phyloP scores from a whole-genome alignment of 2,888 invertebrate genomes.

The Acanthosepion pharaonis region DNA sequence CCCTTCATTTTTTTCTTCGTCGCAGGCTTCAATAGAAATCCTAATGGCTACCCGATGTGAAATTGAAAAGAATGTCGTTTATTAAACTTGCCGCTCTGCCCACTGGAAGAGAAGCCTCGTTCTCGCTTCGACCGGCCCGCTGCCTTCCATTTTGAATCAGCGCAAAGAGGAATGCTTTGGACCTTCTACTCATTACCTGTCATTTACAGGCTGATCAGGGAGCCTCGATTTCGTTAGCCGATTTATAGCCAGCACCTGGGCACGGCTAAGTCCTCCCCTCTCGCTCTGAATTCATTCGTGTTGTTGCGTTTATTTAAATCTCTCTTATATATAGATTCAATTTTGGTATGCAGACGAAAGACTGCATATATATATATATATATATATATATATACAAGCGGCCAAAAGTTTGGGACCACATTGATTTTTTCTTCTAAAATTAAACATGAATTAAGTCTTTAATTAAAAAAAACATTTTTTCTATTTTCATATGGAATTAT shows the following conservation, averaged over 20 bases:
- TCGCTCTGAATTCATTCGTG: not conserved
- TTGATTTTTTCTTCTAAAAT: too few species aligned
- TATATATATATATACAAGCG: not conserved
- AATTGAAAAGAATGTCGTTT: slow-evolving; percentile 20
- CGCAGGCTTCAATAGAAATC: not conserved
- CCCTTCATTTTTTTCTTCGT: not conserved
- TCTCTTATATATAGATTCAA: not conserved
- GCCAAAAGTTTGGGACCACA: too few species aligned
- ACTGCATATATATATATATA: not conserved
- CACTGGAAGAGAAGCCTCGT: not conserved
- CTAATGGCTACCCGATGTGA: not conserved
- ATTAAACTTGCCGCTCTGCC: not conserved
- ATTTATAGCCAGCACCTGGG: slow-evolving; percentile 33
- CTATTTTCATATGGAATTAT: too few species aligned
- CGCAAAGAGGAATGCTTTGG: not conserved
- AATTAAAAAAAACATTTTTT: too few species aligned
- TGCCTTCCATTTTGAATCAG: not conserved
- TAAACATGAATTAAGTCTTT: too few species aligned
- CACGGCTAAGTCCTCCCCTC: not conserved
- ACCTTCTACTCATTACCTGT: not conserved
- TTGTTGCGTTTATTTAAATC: not conserved
- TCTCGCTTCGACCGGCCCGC: not conserved
- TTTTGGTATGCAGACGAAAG: not conserved
- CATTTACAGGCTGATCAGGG: slow-evolving; percentile 33
- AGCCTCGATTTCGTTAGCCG: not conserved